Conservation (phyloP, 2,888 invertebrate species). For the Dioctria rufipes region DNA sequence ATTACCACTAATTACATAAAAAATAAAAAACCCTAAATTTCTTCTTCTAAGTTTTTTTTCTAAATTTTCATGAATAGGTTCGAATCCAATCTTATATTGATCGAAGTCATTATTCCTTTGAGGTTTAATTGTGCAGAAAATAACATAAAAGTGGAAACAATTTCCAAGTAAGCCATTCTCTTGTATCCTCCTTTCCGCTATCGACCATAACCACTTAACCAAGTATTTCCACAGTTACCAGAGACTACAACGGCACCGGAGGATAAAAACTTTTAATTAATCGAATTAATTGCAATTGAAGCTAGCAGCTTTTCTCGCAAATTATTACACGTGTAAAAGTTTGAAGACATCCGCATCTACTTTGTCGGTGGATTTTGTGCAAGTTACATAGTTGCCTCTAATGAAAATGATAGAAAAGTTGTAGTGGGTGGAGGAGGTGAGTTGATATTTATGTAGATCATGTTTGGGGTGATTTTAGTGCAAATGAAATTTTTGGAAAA, state of each 20-base stretch:
- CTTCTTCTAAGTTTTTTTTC: too few relatives aligned
- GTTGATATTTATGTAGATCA: background rate
- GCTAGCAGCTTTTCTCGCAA: background rate
- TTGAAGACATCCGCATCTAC: background rate
- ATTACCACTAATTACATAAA: too few relatives aligned
- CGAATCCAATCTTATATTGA: too few relatives aligned
- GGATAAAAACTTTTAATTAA: constrained; percentile 43
- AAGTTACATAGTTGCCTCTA: background rate
- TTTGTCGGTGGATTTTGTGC: background rate
- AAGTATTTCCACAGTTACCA: too few relatives aligned
- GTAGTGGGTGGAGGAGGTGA: background rate
- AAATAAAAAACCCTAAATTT: too few relatives aligned
- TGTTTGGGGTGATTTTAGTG: constrained; percentile 22
- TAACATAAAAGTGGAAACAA: too few relatives aligned
- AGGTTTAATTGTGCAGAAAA: too few relatives aligned
- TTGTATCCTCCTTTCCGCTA: too few relatives aligned
- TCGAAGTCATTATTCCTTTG: too few relatives aligned
- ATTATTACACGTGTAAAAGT: constrained; percentile 32
- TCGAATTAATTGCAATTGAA: constrained; percentile 38
- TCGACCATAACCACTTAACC: too few relatives aligned
- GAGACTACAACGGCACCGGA: background rate
- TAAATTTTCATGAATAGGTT: too few relatives aligned
- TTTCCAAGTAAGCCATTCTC: too few relatives aligned
- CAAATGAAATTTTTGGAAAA: constrained; percentile 22
- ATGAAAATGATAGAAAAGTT: background rate